Conservation (phyloP, 2,888 invertebrate species). For the Epinotia demarniana region DNA sequence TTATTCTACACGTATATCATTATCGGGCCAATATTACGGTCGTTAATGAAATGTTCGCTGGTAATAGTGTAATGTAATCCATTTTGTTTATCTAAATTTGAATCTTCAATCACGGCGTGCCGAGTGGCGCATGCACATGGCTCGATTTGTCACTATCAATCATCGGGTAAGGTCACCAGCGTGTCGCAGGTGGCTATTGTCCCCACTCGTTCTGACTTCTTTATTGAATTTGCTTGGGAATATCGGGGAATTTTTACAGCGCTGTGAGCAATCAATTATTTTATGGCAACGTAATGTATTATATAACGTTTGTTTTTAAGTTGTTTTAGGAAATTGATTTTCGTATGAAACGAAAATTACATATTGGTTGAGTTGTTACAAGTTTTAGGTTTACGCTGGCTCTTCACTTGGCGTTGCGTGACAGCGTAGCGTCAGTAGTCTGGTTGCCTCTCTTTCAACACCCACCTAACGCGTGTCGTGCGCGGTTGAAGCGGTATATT, state of each 20-base stretch:
- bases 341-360: no score
- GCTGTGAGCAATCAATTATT: neutral
- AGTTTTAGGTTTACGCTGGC: no score
- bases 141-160: constrained; percentile 75
- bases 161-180: constrained; percentile 65
- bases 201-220: constrained; percentile 46
- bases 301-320: no score
- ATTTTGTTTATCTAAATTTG: constrained; percentile 69
- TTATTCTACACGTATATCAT: constrained; percentile 19
- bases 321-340: neutral
- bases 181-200: constrained; percentile 57
- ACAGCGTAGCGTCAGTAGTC: no score
- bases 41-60: constrained; percentile 36
- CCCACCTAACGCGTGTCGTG: no score
- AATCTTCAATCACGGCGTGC: constrained; percentile 62
- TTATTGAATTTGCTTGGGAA: constrained; percentile 34
- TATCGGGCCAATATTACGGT: constrained; percentile 30
- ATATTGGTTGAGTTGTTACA: no score
- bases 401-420: no score
- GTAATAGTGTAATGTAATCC: constrained; percentile 57
- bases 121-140: constrained; percentile 58
- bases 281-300: neutral
- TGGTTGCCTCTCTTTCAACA: no score
- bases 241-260: neutral
- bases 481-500: no score